Evolutionary conservation across 2,797 vertebrate genomes (phyloP), one percentile per base, ranked within the genome.

Genomic region (Peromyscus attwateri): DNA sequence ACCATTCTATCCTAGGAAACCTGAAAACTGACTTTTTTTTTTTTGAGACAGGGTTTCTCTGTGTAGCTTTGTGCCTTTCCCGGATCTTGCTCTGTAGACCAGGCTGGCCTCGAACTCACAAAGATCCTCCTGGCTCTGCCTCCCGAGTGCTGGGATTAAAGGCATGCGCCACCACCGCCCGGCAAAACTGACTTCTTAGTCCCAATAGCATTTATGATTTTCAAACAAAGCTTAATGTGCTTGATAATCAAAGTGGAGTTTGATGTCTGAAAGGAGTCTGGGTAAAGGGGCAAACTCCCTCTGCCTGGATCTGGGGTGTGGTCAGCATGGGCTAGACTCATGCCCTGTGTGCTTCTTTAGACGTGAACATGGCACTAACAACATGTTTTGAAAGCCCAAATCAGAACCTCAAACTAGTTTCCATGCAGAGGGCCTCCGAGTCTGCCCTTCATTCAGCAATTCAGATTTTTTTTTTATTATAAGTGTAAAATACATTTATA

Each of bases 171-270:
- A n/a, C n/a, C n/a, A n/a, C n/a, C n/a, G n/a, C n/a, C n/a, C n/a
- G n/a, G n/a, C n/a, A 1, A 79, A 75, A 62, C 16, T 85, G 79
- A 66, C 85, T 85, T 96, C 55, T 64, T 79, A 64, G 46, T 93
- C 31, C 29, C 25, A 96, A 9, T 9, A 27, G 57, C 71, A 68
- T 87, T 79, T 90, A 68, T 57, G 40, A 29, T 85, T 94, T 94
- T 68, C 60, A 89, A 80, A 57, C 64, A 82, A 92, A 73, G 0
- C 5, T 34, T 27, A 5, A 76, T 43, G 49, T 46, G 4, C 43
- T 79, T 93, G 46, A 16, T 88, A 62, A 46, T 87, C 19, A 83
- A 55, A 49, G 40, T 60, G 60, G 83, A 83, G 27, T 34, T 21
- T 46, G 60, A 71, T 68, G 27, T 43, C 57, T 91, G 55, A 57